Evolutionary conservation across 2,888 invertebrate species (phyloP), one percentile per base, ranked within the genome.

Genomic region (Empis stercorea): DNA sequence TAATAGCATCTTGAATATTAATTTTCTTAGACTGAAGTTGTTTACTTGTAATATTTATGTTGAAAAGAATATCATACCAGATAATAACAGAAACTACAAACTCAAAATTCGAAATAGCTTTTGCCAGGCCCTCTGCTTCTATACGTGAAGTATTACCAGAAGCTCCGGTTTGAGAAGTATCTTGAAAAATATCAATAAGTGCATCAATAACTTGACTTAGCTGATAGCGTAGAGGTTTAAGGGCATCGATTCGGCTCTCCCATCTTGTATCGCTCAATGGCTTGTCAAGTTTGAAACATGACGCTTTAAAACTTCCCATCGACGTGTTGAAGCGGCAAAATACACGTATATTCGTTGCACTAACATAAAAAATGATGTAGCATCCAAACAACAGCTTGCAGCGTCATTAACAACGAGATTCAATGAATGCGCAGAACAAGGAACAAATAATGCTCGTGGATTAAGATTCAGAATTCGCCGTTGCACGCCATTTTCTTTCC

Each of bases 391-490:
- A 45, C 47, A 49, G 38, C 56, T 56, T 42, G 56, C 56, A 40
- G 56, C 55, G 48, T 60, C 56, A 49, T 58, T 59, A 13, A 60
- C 57, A 13, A 60, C 56, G 30, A 60, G 52, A 55, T 61, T 60
- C 42, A 57, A 46, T 32, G 52, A 47, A 46, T 59, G 59, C 9
- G 56, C 51, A 15, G 53, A 45, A 51, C 58, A 59, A 23, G 59
- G 58, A 41, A 59, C 51, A 45, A 49, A 61, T 50, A 59, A 56
- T 41, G 57, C 59, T 37, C 51, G 49, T 38, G 48, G 43, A 54
- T 59, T 55, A 17, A 37, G 47, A 15, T 52, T 53, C 39, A 56
- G 44, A 47, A 58, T 55, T 51, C 48, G 56, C 47, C 54, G 55
- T 46, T 59, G 56, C 17, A 60, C 38, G 5, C 57, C 56, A 38